Evolutionary conservation across 2,888 invertebrate genomes (phyloP), one percentile per base, ranked within the genome.

Genomic region (Spilarctia lutea): DNA sequence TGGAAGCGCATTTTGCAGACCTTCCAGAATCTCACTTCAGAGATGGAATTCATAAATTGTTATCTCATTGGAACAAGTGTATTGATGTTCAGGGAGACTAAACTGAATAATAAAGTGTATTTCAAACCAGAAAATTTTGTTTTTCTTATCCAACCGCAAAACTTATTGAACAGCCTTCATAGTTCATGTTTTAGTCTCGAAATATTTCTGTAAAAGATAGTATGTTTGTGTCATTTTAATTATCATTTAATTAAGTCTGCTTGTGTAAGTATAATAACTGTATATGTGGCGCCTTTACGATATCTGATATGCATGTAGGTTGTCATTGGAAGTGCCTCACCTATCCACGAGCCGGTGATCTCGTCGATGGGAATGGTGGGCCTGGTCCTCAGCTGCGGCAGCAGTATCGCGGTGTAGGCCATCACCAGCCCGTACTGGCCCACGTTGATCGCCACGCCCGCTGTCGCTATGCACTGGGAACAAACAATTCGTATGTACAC

Each of bases 321-420:
- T 30, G 2, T 63, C 16, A 48, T 3, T 20, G 7, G 20, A 20
- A 45, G 10, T 18, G 39, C 68, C 80, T 73, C 69, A 90, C 91
- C 96, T 83, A 96, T 95, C 96, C 96, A 96, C 16, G 96, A 96
- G 6, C 90, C 91, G 71, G 95, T 88, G 24, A 90, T 86, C 35
- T 84, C 82, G 65, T 88, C 89, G 20, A 94, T 89, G 3, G 78
- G 83, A 16, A 94, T 89, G 0, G 79, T 75, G n/a, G 89, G 89
- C 45, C 86, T 78, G 2, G 76, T 69, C 78, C 90, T 86, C 52
- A 96, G 89, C 84, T 96, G 96, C 1, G 96, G 96, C 52, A 96
- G 86, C 48, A 96, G 84, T 33, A 96, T 91, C 2, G 96, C 96
- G 4, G 96, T 96, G 85, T 94, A 96, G 2, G 96, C 96, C 82